Evolutionary conservation across 2,888 invertebrate species (phyloP), one percentile per base, ranked within the genome.

Genomic region (Cosmia trapezina): DNA sequence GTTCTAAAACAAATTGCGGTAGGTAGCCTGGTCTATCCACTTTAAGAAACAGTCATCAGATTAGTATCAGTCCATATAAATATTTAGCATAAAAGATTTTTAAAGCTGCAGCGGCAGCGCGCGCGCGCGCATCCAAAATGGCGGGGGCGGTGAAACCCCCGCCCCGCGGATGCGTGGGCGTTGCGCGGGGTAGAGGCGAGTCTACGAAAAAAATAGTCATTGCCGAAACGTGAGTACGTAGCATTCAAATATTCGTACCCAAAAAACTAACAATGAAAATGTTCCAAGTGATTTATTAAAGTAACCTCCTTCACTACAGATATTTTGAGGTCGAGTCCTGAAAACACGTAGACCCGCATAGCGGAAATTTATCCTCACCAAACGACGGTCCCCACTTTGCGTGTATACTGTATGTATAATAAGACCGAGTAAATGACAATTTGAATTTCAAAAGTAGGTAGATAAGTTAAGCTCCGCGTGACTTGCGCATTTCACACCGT

Each of bases 401-500:
- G 88, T 90, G 89, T 90, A 87, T 89, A 89, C 89, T 89, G 89
- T 91, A 91, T 91, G 89, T 90, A 91, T 92, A 92, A 92, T 91
- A 92, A 91, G 89, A 89, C 81, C 84, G 85, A 92, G 91, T 91
- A 92, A 93, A 93, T 93, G 92, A 91, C 92, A 91, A 92, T 93
- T 93, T 92, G 91, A 93, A 94, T 92, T 94, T 93, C 88, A 91
- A 93, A 93, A 94, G 93, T 93, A 92, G 92, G 91, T 90, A 90
- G 91, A 92, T 93, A 94, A 94, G 93, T 94, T 93, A 93, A 92
- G 91, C 90, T 88, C 89, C 87, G 91, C 90, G 93, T 95, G 96
- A 95, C 94, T 95, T 95, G 95, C 95, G 95, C 96, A 95, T 95
- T 94, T 95, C 94, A 93, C 92, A 93, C 94, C 87, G 89, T 90